Evolutionary conservation across 2,113 vertebrate genomes (phyloP), one percentile per base, ranked within the genome.

Genomic region (Colinus virginianus): DNA sequence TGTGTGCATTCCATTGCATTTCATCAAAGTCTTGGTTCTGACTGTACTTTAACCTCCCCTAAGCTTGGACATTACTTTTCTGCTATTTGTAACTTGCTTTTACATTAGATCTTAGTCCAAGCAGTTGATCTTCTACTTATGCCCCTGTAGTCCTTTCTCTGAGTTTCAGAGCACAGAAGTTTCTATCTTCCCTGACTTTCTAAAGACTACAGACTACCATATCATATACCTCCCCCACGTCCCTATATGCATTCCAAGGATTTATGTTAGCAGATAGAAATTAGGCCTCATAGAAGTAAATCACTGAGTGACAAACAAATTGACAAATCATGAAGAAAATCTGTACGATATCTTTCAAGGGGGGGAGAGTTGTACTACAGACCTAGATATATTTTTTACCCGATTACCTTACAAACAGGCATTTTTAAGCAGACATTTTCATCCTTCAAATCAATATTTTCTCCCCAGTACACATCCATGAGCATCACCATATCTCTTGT

Each of bases 381-480:
- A 14, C 53, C 53, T 32, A 55, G 30, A 56, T 13, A 0, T 1
- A 3, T 42, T 89, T 89, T 89, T 93, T n/a, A 51, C 7, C 12
- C 34, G 5, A 15, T 70, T 38, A 19, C 17, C 45, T 46, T 70
- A 42, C 9, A 5, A 38, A 84, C 56, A 42, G 25, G 1, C 4
- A 69, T 46, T 46, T 70, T 49, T 11, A 5, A 38, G 81, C 61
- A 42, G 25, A 1, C 3, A 66, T 89, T 85, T 91, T 49, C 6
- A 30, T n/a, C 21, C 42, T 83, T 43, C 36, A 79, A 12, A 69
- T 20, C 7, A 32, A 28, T 2, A 18, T 36, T 48, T 2, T 13
- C 5, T 40, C 4, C 7, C 1, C 7, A 0, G 11, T 46, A 23
- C 4, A 13, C 0, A 1, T 11, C 28, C 30, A 21, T 4, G 15